phyloP scores from a whole-genome alignment of 1,140 invertebrate genomes.

The Aleiodes sp. region DNA sequence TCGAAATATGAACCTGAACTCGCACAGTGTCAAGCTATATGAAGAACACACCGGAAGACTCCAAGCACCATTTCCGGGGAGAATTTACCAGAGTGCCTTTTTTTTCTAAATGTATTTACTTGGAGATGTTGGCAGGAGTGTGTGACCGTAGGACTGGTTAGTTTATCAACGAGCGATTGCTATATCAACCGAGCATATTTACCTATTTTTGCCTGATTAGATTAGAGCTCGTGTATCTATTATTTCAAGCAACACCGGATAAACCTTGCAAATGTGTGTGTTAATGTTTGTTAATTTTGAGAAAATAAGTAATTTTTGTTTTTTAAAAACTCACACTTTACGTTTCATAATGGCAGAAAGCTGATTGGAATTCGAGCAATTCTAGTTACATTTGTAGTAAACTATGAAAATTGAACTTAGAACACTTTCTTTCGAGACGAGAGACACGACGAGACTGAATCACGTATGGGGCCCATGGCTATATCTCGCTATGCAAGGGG shows the following conservation, averaged over 20 bases:
- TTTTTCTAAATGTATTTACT: background rate
- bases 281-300: background rate
- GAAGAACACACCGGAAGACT: background rate
- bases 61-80: background rate
- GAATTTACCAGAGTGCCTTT: background rate
- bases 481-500: conserved; percentile 23
- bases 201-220: conserved; percentile 7
- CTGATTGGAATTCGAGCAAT: background rate
- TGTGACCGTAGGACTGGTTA: background rate
- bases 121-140: background rate
- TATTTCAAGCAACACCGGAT: background rate
- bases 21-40: too few relatives aligned
- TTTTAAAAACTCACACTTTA: conserved; percentile 27
- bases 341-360: conserved; percentile 13
- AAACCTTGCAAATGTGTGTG: background rate
- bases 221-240: background rate
- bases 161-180: background rate
- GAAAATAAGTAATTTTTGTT: too few relatives aligned
- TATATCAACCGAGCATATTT: background rate
- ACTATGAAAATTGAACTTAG: conserved; percentile 13
- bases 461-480: conserved; percentile 29
- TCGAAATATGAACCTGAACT: background rate
- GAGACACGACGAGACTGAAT: conserved; percentile 25
- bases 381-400: background rate
- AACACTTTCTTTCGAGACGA: conserved; percentile 15